Percentiles rank a stretch among this genome's conserved stretches.
phyloP scores from a whole-genome alignment of 2,888 invertebrate genomes.

The Spodoptera picta region DNA sequence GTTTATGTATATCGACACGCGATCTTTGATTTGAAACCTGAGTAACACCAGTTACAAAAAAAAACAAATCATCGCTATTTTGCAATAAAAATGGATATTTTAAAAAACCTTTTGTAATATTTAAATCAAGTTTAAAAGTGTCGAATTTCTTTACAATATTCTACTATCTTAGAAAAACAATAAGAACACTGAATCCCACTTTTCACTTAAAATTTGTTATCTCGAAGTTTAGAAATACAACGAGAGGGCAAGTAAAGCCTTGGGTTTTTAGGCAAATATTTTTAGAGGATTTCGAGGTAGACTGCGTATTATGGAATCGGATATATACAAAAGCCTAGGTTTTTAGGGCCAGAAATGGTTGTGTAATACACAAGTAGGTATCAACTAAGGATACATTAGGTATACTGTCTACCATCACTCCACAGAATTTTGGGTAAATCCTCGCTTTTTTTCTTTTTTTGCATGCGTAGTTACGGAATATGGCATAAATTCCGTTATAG shows the following conservation, averaged over 20 bases:
- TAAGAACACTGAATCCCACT: slow-evolving; percentile 10
- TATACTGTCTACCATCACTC: no score
- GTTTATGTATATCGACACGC: no score
- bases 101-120: neutral
- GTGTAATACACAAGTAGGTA: neutral
- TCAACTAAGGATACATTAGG: no score
- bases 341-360: neutral
- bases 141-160: slow-evolving; percentile 1
- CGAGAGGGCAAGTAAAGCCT: slow-evolving; percentile 7
- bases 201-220: slow-evolving; percentile 32
- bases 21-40: no score
- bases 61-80: no score
- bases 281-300: slow-evolving; percentile 13
- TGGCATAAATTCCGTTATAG: no score
- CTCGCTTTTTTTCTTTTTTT: no score
- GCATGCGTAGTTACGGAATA: no score
- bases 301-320: neutral
- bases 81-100: no score
- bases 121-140: slow-evolving; percentile 1
- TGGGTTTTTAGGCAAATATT: slow-evolving; percentile 16
- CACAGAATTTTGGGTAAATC: no score
- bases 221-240: slow-evolving; percentile 26
- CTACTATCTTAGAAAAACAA: slow-evolving; percentile 9
- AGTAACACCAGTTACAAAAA: no score
- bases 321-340: neutral